Base-by-base conservation (phyloP, 1,140 invertebrate genomes). In the Drosophila rufa region DNA sequence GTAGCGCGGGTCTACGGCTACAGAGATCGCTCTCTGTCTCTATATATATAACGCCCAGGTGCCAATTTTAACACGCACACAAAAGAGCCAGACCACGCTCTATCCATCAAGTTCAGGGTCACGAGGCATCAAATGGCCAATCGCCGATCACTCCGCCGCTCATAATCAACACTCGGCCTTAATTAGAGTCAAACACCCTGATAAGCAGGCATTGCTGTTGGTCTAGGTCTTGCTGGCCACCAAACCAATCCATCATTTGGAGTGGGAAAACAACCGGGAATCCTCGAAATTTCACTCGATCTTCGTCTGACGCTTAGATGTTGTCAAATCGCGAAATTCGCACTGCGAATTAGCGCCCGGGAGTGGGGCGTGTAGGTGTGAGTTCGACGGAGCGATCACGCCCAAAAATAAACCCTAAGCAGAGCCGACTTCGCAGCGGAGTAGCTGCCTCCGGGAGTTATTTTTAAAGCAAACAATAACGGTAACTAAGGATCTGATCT, bases 91-190 rank as follows among this genome's bases (percentile, higher is more conserved):
- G 7, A n/a, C 42, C 40, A 40, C 30, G 38, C 48, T 73, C 69
- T 60, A 73, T 73, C 46, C 36, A 73, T 73, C 75, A 77, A 77
- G 75, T 77, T 77, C 75, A 77, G 74, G 75, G 75, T 30, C 56
- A 60, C 40, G 33, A 57, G 47, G 47, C 51, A 68, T 57, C 62
- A 47, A 57, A 57, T 64, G 33, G 48, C 25, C 59, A 25, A 70
- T 47, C 7, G 33, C 33, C 43, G 25, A 64, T 27, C 64, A 27
- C 15, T 38, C 6, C 3, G 8, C 12, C n/a, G 43, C 17, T 33
- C 33, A 58, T 17, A 43, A 75, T 67, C 58, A 19, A 47, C 38
- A 38, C 38, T 66, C 43, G 67, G 67, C 69, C 67, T 73, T 73
- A 73, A 73, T 59, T 42, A 36, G 45, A 33, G 55, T 73, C 69